A percentile compares a stretch with the other conserved stretches of the same genome.
Conservation (phyloP, 2,113 vertebrate species). For the Grallaria varia region DNA sequence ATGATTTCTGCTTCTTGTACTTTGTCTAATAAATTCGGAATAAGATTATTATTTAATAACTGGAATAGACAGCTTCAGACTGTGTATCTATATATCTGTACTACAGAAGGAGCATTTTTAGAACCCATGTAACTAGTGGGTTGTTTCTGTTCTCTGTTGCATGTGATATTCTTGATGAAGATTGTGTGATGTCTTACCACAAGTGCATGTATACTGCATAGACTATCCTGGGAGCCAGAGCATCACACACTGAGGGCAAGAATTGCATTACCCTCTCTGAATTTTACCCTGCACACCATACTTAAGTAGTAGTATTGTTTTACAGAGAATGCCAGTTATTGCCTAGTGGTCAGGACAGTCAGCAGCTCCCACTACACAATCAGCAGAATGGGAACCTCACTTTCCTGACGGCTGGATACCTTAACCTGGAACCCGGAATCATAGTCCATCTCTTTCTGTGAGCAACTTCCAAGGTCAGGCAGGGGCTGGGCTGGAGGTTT, state of each 20-base stretch:
- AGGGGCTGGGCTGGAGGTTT: neutral
- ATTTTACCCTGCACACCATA: neutral
- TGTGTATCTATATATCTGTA: neutral
- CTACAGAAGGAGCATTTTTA: neutral
- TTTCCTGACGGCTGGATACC: neutral
- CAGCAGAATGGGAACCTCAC: neutral
- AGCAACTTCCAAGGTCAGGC: neutral
- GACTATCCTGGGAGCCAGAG: neutral
- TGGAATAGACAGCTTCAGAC: neutral
- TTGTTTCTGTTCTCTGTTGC: neutral
- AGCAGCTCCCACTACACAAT: neutral
- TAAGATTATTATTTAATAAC: neutral
- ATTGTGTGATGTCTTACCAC: neutral
- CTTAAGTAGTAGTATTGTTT: neutral
- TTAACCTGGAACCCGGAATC: neutral
- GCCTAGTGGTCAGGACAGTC: neutral
- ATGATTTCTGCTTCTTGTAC: neutral
- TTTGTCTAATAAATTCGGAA: neutral
- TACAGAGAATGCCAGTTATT: neutral
- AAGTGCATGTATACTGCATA: accelerated
- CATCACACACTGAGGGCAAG: accelerated
- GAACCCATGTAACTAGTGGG: neutral
- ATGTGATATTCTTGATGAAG: neutral
- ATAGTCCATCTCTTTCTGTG: neutral
- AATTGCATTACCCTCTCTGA: neutral